Conservation (phyloP, 1,140 invertebrate species). For the Melitaea cinxia region DNA sequence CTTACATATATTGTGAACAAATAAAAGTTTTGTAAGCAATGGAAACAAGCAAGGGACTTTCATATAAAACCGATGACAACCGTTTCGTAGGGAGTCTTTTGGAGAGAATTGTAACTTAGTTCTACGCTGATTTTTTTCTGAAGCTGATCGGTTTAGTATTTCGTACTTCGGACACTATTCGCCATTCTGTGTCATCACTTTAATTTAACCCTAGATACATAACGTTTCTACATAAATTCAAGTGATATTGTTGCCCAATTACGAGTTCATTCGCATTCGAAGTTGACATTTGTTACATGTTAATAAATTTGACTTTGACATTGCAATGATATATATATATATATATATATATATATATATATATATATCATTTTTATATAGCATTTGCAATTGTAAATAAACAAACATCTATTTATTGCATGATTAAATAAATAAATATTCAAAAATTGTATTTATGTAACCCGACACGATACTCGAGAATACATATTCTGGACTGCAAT, state of each 20-base stretch:
- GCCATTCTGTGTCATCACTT: constrained; percentile 1
- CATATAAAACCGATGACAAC: constrained; percentile 36
- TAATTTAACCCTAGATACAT: too few species aligned
- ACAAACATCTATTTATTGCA: too few species aligned
- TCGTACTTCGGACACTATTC: background rate
- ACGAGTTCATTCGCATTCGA: background rate
- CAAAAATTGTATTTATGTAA: too few species aligned
- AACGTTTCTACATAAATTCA: too few species aligned
- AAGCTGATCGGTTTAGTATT: constrained; percentile 18
- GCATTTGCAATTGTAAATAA: too few species aligned
- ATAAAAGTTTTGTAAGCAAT: constrained; percentile 16
- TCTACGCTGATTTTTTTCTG: constrained; percentile 30
- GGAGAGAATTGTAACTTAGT: constrained; percentile 38
- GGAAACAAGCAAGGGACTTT: constrained; percentile 26
- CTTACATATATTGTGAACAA: too few species aligned
- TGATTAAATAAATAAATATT: too few species aligned
- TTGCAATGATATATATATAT: background rate
- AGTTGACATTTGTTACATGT: background rate
- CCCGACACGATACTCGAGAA: too few species aligned
- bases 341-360: too few species aligned
- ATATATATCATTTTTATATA: too few species aligned
- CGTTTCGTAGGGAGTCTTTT: constrained; percentile 42
- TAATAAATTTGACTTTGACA: background rate
- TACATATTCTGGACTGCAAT: too few species aligned
- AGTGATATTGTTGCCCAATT: background rate